Percentiles rank a stretch among this genome's conserved stretches.
Evolutionary conservation across 1,140 invertebrate genomes (phyloP).

Genomic region (Formica selysi): DNA sequence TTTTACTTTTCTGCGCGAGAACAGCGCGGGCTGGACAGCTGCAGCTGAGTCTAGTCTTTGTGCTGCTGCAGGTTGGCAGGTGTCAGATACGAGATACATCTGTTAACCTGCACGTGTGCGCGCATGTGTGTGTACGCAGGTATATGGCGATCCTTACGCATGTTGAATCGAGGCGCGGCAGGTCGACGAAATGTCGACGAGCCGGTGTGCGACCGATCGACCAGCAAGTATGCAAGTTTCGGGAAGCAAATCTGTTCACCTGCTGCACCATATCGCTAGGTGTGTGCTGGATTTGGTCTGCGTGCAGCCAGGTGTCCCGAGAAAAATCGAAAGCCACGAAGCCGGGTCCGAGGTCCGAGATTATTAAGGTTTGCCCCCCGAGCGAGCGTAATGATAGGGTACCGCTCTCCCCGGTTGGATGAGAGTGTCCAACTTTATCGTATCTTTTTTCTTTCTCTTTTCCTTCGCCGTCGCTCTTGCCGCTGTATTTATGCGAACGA

Average conservation of each 20-base stretch:
- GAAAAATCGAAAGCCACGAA: constrained; percentile 72
- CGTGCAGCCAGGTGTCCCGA: constrained; percentile 76
- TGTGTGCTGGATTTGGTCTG: constrained; percentile 31
- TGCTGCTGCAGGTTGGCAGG: constrained; percentile 79
- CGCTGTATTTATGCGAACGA: constrained; percentile 18
- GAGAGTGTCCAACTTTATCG: constrained; percentile 54
- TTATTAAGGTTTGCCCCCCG: constrained; percentile 68
- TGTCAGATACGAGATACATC: constrained; percentile 79
- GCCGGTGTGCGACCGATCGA: constrained; percentile 17
- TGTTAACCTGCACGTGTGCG: constrained; percentile 76
- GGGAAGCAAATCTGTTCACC: constrained; percentile 71
- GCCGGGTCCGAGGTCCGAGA: constrained; percentile 27
- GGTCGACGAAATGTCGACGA: constrained; percentile 55
- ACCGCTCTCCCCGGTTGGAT: constrained; percentile 30
- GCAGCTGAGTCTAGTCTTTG: constrained; percentile 74
- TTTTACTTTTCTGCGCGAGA: constrained; percentile 12
- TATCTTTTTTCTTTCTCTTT: not conserved
- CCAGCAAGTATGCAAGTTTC: constrained; percentile 5
- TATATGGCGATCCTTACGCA: constrained; percentile 17
- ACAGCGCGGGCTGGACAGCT: constrained; percentile 14
- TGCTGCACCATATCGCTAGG: constrained; percentile 60
- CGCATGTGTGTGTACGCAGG: constrained; percentile 13
- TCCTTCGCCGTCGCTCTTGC: not conserved
- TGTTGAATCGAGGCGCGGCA: constrained; percentile 20
- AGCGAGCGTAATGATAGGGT: constrained; percentile 74